A percentile compares a stretch with the other conserved stretches of the same genome.
Evolutionary conservation across 2,888 invertebrate species (phyloP).

Genomic region (Apotomis betuletana): DNA sequence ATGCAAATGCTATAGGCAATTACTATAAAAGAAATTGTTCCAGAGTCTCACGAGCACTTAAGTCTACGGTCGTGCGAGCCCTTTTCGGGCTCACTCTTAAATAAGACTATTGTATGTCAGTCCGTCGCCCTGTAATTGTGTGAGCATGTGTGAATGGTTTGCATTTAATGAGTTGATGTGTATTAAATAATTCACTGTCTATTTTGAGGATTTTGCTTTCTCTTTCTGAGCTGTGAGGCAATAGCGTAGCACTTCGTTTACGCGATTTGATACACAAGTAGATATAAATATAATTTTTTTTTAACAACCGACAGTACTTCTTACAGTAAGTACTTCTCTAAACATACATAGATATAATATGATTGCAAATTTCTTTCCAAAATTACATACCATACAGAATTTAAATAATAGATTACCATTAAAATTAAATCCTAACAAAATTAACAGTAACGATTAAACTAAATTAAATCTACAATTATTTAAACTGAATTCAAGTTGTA

Average conservation of each 20-base stretch:
- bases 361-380: no score
- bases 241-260: not conserved
- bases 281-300: no score
- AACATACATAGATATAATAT: no score
- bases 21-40: constrained; percentile 74
- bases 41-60: constrained; percentile 48
- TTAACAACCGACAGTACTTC: no score
- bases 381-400: no score
- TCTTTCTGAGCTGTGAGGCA: not conserved
- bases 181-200: constrained; percentile 29
- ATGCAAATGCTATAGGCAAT: constrained; percentile 74
- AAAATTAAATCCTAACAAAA: no score
- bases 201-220: constrained; percentile 20
- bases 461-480: no score
- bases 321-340: no score
- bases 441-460: no score
- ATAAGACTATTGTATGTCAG: constrained; percentile 65
- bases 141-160: constrained; percentile 42
- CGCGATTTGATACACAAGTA: no score
- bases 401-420: no score
- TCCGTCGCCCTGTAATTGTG: constrained; percentile 51
- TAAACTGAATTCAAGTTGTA: no score
- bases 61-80: constrained; percentile 62
- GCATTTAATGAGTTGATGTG: constrained; percentile 40
- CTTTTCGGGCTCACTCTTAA: constrained; percentile 66